These are phyloP conservation scores for Burhinus bistriatus DNA, from an alignment of 2,113 vertebrate genomes.

Conservation along the genomic window DNA sequence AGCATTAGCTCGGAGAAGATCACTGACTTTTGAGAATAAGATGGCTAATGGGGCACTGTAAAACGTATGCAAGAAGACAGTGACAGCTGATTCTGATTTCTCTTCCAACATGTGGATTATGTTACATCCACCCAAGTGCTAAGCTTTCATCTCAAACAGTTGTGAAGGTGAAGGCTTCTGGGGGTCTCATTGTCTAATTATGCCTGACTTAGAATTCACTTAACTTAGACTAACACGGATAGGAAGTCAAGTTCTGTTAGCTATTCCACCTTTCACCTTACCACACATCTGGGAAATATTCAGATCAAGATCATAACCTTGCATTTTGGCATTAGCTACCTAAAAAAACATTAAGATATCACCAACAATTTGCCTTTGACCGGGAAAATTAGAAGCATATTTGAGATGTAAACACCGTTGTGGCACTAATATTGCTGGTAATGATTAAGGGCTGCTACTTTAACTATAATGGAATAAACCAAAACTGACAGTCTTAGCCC, in stretches of 20 bases:
- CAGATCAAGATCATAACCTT: slow-evolving; percentile 72
- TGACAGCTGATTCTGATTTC: slow-evolving; percentile 61
- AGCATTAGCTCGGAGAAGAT: slow-evolving; percentile 10
- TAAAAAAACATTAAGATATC: slow-evolving; percentile 75
- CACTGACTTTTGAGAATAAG: slow-evolving; percentile 27
- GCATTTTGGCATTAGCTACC: slow-evolving; percentile 73
- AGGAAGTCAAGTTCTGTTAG: slow-evolving; percentile 76
- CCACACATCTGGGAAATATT: slow-evolving; percentile 80
- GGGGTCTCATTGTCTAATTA: slow-evolving; percentile 71
- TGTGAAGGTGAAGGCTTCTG: slow-evolving; percentile 67
- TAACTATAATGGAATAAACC: slow-evolving; percentile 33
- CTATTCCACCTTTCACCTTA: slow-evolving; percentile 74
- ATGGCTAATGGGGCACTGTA: slow-evolving; percentile 49
- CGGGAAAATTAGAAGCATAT: slow-evolving; percentile 47
- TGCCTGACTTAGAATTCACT: slow-evolving; percentile 69
- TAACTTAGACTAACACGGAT: slow-evolving; percentile 67
- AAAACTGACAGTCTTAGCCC: slow-evolving; percentile 29
- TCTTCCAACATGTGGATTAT: slow-evolving; percentile 70
- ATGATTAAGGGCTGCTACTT: slow-evolving; percentile 63
- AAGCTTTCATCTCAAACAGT: slow-evolving; percentile 70
- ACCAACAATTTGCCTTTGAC: slow-evolving; percentile 74
- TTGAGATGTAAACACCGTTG: slow-evolving; percentile 55
- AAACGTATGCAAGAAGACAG: slow-evolving; percentile 46
- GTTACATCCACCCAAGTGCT: slow-evolving; percentile 59
- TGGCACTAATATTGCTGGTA: slow-evolving; percentile 63